Evolutionary conservation across 2,888 invertebrate genomes (phyloP).

Genomic region (Spisula solida): DNA sequence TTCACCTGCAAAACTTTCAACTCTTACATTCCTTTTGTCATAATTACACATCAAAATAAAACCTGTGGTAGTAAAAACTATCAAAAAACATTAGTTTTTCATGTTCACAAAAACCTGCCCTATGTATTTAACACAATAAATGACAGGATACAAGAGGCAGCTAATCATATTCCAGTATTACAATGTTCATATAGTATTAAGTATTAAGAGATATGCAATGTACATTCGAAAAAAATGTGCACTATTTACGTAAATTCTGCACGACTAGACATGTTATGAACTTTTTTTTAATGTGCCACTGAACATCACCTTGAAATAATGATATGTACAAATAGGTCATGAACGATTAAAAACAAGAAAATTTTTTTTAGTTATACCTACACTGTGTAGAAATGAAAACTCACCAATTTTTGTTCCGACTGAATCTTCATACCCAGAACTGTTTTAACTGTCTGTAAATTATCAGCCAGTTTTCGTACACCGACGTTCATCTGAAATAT

Average conservation of each 20-base stretch:
- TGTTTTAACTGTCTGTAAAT: conserved; percentile 87
- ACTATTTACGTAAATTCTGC: neutral
- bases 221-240: neutral
- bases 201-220: neutral
- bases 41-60: conserved; percentile 26
- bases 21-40: conserved; percentile 27
- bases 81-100: conserved; percentile 23
- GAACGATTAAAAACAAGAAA: neutral
- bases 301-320: neutral
- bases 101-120: conserved; percentile 13
- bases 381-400: conserved; percentile 54
- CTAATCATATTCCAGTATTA: neutral
- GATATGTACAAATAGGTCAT: neutral
- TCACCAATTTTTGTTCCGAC: conserved; percentile 87
- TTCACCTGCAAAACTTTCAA: conserved; percentile 34
- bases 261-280: neutral
- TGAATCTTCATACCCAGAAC: conserved; percentile 87
- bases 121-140: conserved; percentile 24
- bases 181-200: neutral
- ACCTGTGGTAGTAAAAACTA: conserved; percentile 30
- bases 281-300: neutral
- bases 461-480: conserved; percentile 86
- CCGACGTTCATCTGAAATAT: conserved; percentile 83
- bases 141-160: conserved; percentile 13
- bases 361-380: neutral